Base-by-base conservation (phyloP, 2,888 invertebrate genomes). In the Tenthredo amoena region DNA sequence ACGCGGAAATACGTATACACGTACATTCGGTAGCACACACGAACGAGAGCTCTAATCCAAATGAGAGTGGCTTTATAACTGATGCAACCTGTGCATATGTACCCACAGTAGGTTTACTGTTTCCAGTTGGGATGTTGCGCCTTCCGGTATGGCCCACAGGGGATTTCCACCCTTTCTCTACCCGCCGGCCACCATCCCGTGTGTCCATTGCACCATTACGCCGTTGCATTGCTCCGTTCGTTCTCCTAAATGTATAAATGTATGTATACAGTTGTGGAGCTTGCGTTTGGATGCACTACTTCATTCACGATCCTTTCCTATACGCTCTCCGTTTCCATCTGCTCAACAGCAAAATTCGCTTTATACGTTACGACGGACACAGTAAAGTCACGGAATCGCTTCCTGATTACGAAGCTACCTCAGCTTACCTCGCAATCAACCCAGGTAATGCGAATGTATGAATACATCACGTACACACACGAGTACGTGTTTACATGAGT, bases 331-430 rank as follows among this genome's bases (percentile, higher is more conserved):
- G 90, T 91, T 90, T 91, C 89, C 90, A 91, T 91, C 91, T 91
- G 91, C 91, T 93, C 91, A 92, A 89, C 90, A 88, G 87, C 87
- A 88, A 90, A 92, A 93, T 92, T 91, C 91, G 92, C 91, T 92
- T 91, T 91, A 89, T 89, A 62, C 40, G 89, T 91, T 91, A 91
- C 90, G 89, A 90, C 88, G 90, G 89, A 89, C 89, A 88, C 88
- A 89, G 90, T 87, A 88, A n/a, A 50, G 77, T 0, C 34, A 31
- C 77, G 77, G 34, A 47, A 55, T 77, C 55, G 77, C 26, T 55
- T 77, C 55, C 77, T 50, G 77, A 55, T 77, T 77, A 34, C 50
- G 77, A 26, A 55, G 21, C 47, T 47, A 77, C 55, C 77, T 55
- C 18, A 40, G 72, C 7, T 40, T 74, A 74, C 26, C 43, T 74